Evolutionary conservation across 2,888 invertebrate species (phyloP).

Genomic region (Troides aeacus): DNA sequence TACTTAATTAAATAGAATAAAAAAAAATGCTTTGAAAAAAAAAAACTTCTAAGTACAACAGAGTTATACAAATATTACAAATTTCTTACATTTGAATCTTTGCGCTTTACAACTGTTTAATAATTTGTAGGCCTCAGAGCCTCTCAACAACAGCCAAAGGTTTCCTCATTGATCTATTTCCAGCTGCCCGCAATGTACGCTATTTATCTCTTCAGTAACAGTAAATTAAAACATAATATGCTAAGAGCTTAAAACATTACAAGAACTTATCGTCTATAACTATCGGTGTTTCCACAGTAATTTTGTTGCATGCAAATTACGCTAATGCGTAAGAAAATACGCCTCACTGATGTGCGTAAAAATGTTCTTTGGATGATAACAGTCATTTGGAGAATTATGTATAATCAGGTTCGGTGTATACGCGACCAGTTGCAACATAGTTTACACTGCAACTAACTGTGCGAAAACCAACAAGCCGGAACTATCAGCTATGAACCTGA

Average conservation of each 20-base stretch:
- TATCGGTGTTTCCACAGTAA: not conserved
- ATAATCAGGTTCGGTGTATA: conserved; percentile 14
- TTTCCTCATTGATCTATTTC: no score
- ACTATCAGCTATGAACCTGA: conserved; percentile 17
- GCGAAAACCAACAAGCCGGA: conserved; percentile 13
- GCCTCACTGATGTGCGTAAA: conserved; percentile 15
- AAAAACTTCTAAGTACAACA: no score
- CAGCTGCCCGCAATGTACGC: no score
- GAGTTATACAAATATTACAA: no score
- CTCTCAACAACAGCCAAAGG: no score
- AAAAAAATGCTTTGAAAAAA: no score
- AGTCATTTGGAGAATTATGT: conserved; percentile 16
- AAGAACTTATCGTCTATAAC: conserved; percentile 14
- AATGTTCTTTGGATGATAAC: conserved; percentile 3
- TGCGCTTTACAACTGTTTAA: not conserved
- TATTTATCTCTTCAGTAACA: not conserved
- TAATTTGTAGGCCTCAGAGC: not conserved
- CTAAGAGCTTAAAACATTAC: conserved; percentile 10
- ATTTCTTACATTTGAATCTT: not conserved
- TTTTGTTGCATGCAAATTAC: conserved; percentile 10
- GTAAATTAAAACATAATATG: conserved; percentile 1
- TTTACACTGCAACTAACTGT: conserved; percentile 8
- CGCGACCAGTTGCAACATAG: conserved; percentile 20
- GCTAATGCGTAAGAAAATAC: conserved; percentile 13
- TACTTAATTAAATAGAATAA: no score